A percentile compares a stretch with the other conserved stretches of the same genome.
phyloP scores from a whole-genome alignment of 2,888 invertebrate genomes.

The Entomobrya multifasciata region DNA sequence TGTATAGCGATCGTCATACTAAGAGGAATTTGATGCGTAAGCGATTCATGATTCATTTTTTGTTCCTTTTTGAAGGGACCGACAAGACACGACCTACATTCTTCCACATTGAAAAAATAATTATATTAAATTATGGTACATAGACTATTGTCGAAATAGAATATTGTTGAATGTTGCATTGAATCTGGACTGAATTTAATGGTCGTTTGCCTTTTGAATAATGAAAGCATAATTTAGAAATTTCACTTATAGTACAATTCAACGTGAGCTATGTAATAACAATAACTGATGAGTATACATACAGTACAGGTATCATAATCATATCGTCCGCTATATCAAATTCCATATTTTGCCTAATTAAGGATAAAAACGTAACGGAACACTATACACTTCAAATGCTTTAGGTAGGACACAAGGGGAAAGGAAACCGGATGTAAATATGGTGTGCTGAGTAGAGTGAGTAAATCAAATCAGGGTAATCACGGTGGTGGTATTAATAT shows the following conservation, averaged over 20 bases:
- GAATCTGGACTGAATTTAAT: neutral
- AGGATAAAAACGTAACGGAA: neutral
- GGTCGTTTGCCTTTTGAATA: neutral
- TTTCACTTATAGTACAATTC: too few species aligned
- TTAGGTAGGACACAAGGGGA: too few species aligned
- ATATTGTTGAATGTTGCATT: neutral
- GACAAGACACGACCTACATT: conserved; percentile 33
- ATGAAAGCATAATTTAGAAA: conserved; percentile 11
- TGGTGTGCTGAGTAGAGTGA: neutral
- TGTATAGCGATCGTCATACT: too few species aligned
- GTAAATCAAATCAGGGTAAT: conserved; percentile 34
- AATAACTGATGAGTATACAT: conserved; percentile 5
- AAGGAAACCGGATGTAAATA: too few species aligned
- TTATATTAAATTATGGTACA: neutral
- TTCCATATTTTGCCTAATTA: conserved; percentile 11
- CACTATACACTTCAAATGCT: too few species aligned
- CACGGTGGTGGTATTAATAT: neutral
- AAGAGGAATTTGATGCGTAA: conserved; percentile 41
- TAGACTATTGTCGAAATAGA: too few species aligned
- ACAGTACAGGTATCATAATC: conserved; percentile 3
- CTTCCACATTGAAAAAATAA: neutral
- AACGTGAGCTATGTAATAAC: neutral
- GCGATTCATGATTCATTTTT: conserved; percentile 21
- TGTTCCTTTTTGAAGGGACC: conserved; percentile 6
- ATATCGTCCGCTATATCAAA: conserved; percentile 3